Percentiles rank a stretch among this genome's conserved stretches.
phyloP scores from a whole-genome alignment of 1,140 invertebrate species.

The Phocides pigmalion region DNA sequence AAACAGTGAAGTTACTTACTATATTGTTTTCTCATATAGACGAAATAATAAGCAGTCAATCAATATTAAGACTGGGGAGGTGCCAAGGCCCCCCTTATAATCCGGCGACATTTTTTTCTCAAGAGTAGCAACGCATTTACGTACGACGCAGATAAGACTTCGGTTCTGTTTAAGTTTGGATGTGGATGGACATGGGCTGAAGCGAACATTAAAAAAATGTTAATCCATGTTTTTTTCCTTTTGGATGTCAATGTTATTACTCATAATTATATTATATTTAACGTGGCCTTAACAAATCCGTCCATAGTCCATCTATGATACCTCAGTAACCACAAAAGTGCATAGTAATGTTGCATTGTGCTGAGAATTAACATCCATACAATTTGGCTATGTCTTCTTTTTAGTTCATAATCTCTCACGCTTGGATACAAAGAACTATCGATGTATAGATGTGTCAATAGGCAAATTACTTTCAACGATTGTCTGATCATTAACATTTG shows the following conservation, averaged over 20 bases:
- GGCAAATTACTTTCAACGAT: constrained; percentile 50
- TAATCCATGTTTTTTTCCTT: no score
- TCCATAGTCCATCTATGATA: constrained; percentile 17
- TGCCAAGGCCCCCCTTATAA: no score
- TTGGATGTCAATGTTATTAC: background rate
- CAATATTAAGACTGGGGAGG: no score
- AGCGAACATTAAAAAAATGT: no score
- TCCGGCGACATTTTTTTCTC: no score
- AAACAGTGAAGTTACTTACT: no score
- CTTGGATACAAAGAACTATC: constrained; percentile 38
- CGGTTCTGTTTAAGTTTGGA: no score
- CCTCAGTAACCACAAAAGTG: constrained; percentile 23
- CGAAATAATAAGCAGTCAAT: no score
- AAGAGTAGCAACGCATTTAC: no score
- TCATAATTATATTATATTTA: background rate
- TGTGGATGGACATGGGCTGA: no score
- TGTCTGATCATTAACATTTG: constrained; percentile 25
- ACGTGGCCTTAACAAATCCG: constrained; percentile 21
- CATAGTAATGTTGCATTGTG: constrained; percentile 36
- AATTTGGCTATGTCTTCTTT: constrained; percentile 40
- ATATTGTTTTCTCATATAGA: no score
- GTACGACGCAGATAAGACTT: no score
- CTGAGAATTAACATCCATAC: constrained; percentile 47
- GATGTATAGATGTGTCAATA: constrained; percentile 48
- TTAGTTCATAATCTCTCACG: constrained; percentile 44